A percentile compares a stretch with the other conserved stretches of the same genome.
These are phyloP conservation scores for Sebastes hubbsi DNA, from an alignment of 2,797 vertebrate species.

Conservation along the genomic window DNA sequence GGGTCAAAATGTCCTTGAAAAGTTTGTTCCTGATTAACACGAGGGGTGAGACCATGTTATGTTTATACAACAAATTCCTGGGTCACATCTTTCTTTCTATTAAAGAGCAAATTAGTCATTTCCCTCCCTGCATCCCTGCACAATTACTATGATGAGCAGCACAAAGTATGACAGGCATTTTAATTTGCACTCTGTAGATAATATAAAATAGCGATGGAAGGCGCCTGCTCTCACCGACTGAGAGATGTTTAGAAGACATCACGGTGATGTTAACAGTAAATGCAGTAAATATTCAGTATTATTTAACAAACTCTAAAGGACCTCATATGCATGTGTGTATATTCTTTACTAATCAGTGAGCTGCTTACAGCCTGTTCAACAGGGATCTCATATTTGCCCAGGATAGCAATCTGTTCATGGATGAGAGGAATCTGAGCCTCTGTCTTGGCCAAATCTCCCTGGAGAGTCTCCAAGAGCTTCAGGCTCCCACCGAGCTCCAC, in stretches of 20 bases:
- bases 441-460: slow-evolving; percentile 73
- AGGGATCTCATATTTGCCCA: slow-evolving; percentile 80
- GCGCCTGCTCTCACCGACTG: background rate
- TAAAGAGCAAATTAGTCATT: slow-evolving; percentile 47
- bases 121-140: slow-evolving; percentile 29
- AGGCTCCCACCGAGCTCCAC: slow-evolving; percentile 66
- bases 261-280: background rate
- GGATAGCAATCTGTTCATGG: slow-evolving; percentile 84
- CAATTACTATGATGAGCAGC: slow-evolving; percentile 42
- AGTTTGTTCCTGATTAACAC: slow-evolving; percentile 1
- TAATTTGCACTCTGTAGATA: slow-evolving; percentile 38
- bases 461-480: slow-evolving; percentile 81
- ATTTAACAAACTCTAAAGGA: background rate
- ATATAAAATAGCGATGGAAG: background rate
- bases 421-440: slow-evolving; percentile 83
- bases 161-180: slow-evolving; percentile 49
- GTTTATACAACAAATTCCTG: slow-evolving; percentile 28
- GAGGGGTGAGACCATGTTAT: slow-evolving; percentile 33
- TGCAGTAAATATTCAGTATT: background rate
- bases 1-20: slow-evolving; percentile 22
- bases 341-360: slow-evolving; percentile 10
- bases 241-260: background rate
- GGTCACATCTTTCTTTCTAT: slow-evolving; percentile 34
- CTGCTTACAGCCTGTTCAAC: slow-evolving; percentile 74
- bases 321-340: background rate